Percentiles rank a stretch among this genome's conserved stretches.
These are phyloP conservation scores for Tenebrio molitor DNA, from an alignment of 1,140 invertebrate genomes.

Conservation along the genomic window DNA sequence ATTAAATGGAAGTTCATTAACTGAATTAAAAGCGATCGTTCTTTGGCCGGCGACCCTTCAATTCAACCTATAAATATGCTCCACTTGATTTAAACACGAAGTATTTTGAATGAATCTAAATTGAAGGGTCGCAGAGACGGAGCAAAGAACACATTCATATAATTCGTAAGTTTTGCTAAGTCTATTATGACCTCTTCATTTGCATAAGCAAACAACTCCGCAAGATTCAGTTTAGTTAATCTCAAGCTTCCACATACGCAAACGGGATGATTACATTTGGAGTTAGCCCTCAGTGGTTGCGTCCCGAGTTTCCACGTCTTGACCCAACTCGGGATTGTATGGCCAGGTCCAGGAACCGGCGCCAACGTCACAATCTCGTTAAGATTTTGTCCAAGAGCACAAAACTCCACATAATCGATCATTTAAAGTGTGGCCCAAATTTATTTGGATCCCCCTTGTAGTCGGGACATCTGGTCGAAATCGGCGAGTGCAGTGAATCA, in stretches of 20 bases:
- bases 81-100: not conserved
- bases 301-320: not conserved
- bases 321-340: not conserved
- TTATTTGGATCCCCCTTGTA: too few relatives aligned
- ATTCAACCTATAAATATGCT: too few relatives aligned
- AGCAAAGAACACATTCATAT: not conserved
- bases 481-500: too few relatives aligned
- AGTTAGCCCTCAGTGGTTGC: conserved; percentile 11
- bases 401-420: too few relatives aligned
- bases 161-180: conserved; percentile 13
- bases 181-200: conserved; percentile 4
- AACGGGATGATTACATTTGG: conserved; percentile 20
- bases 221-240: conserved; percentile 10
- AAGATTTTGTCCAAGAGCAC: not conserved
- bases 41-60: not conserved
- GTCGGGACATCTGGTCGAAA: too few relatives aligned
- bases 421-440: too few relatives aligned
- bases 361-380: too few relatives aligned
- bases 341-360: too few relatives aligned
- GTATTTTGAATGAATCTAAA: not conserved
- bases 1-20: conserved; percentile 29
- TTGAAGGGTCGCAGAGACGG: not conserved
- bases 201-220: not conserved
- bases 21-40: conserved; percentile 6
- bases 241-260: conserved; percentile 10